A percentile compares a stretch with the other conserved stretches of the same genome.
These are phyloP conservation scores for Sebastes steindachneri DNA, from an alignment of 2,797 vertebrate genomes.

Conservation along the genomic window DNA sequence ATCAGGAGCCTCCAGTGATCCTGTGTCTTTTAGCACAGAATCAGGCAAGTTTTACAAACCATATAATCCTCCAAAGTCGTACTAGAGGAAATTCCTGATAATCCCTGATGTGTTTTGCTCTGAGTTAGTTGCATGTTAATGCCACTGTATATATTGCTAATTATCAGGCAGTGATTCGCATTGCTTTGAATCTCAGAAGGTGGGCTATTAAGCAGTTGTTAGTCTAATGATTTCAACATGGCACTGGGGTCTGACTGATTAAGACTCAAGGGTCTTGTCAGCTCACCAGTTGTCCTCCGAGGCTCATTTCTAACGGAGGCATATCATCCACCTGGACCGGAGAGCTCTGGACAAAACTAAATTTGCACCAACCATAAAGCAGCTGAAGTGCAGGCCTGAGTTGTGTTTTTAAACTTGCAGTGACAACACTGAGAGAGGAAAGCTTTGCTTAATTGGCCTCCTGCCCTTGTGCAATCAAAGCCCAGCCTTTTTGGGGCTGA, in stretches of 20 bases:
- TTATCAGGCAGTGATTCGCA: slow-evolving; percentile 17
- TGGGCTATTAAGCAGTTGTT: slow-evolving; percentile 42
- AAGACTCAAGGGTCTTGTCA: slow-evolving; percentile 33
- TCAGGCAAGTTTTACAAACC: slow-evolving; percentile 85
- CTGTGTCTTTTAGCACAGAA: slow-evolving; percentile 94
- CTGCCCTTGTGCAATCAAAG: slow-evolving; percentile 51
- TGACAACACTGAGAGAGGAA: slow-evolving; percentile 2
- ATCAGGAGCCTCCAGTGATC: slow-evolving; percentile 88
- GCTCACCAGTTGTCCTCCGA: slow-evolving; percentile 40
- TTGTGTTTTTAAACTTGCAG: slow-evolving; percentile 20
- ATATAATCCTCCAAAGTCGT: neutral
- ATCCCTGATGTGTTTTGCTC: slow-evolving; percentile 3
- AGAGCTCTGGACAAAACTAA: neutral
- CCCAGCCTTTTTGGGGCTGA: slow-evolving; percentile 4
- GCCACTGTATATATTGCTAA: slow-evolving; percentile 25
- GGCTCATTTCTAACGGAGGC: slow-evolving; percentile 16
- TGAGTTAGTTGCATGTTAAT: slow-evolving; percentile 2
- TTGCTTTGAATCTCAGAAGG: slow-evolving; percentile 21
- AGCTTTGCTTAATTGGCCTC: slow-evolving; percentile 30
- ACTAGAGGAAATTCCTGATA: neutral
- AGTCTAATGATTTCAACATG: slow-evolving; percentile 60
- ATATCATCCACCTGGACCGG: slow-evolving; percentile 12
- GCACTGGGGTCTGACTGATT: slow-evolving; percentile 32
- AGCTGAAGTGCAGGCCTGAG: neutral
- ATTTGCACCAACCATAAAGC: slow-evolving; percentile 1